phyloP scores from a whole-genome alignment of 1,140 invertebrate species.

The Coelopa frigida region DNA sequence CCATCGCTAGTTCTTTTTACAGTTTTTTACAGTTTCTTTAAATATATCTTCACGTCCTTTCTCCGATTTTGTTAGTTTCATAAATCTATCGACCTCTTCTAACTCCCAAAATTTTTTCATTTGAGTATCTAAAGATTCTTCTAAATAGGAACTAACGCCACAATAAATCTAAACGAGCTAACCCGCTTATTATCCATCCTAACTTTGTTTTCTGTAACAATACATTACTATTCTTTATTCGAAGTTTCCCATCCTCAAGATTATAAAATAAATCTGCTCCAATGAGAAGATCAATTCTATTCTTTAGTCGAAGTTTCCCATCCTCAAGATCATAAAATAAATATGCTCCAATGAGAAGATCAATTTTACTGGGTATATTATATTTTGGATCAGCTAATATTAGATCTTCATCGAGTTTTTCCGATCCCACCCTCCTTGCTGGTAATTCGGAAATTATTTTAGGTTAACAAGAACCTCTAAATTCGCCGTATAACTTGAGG shows the following conservation, averaged over 20 bases:
- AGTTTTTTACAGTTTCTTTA: slow-evolving; percentile 5
- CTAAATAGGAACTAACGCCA: not conserved
- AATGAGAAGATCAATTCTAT: slow-evolving; percentile 23
- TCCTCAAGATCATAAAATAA: slow-evolving; percentile 16
- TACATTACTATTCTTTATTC: not conserved
- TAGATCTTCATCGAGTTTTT: slow-evolving; percentile 9
- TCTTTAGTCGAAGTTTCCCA: slow-evolving; percentile 14
- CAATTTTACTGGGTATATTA: slow-evolving; percentile 19
- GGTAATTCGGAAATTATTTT: slow-evolving; percentile 2
- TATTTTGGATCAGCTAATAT: slow-evolving; percentile 29
- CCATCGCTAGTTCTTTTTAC: slow-evolving; percentile 7
- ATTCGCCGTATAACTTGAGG: not conserved
- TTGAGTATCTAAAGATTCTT: slow-evolving; percentile 9
- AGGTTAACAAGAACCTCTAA: not conserved
- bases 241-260: slow-evolving; percentile 16
- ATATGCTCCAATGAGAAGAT: slow-evolving; percentile 24
- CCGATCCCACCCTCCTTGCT: not conserved
- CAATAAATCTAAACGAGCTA: not conserved
- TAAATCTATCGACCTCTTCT: slow-evolving; percentile 14
- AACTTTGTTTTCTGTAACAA: slow-evolving; percentile 15
- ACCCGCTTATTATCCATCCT: slow-evolving; percentile 17
- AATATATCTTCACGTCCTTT: slow-evolving; percentile 14
- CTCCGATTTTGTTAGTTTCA: slow-evolving; percentile 9
- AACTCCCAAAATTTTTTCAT: slow-evolving; percentile 25
- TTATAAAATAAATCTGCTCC: slow-evolving; percentile 20